These are phyloP conservation scores for Herpailurus yagouaroundi DNA, from an alignment of 2,113 vertebrate genomes.

Conservation along the genomic window DNA sequence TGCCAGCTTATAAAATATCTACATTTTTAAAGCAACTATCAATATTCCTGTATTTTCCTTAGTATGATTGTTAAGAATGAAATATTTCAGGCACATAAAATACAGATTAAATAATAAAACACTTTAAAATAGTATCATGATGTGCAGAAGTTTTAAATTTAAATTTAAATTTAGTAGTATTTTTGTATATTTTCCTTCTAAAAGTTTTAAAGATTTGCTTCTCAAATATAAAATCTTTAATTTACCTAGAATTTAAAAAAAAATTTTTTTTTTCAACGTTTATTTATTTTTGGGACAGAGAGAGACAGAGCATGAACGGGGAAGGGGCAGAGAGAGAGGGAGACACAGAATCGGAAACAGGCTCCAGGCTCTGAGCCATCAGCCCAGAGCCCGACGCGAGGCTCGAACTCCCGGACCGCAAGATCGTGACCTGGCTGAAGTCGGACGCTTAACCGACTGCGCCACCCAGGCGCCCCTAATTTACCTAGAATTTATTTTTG, in stretches of 20 bases:
- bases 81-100: background rate
- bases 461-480: no score
- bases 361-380: no score
- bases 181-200: conserved; percentile 14
- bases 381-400: no score
- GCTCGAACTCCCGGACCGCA: no score
- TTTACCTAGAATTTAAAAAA: background rate
- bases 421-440: no score
- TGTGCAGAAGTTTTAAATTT: background rate
- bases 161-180: background rate
- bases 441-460: no score
- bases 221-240: background rate
- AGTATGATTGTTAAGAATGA: background rate
- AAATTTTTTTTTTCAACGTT: no score
- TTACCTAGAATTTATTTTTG: background rate
- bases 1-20: background rate
- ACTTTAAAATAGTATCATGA: background rate
- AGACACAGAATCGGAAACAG: no score
- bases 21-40: background rate
- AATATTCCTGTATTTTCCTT: background rate
- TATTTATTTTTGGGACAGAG: no score
- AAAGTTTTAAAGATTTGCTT: conserved; percentile 12
- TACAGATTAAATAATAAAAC: background rate
- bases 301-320: no score
- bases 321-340: no score